Evolutionary conservation across 2,113 vertebrate species (phyloP).

Genomic region (Sebastes schlegelii): DNA sequence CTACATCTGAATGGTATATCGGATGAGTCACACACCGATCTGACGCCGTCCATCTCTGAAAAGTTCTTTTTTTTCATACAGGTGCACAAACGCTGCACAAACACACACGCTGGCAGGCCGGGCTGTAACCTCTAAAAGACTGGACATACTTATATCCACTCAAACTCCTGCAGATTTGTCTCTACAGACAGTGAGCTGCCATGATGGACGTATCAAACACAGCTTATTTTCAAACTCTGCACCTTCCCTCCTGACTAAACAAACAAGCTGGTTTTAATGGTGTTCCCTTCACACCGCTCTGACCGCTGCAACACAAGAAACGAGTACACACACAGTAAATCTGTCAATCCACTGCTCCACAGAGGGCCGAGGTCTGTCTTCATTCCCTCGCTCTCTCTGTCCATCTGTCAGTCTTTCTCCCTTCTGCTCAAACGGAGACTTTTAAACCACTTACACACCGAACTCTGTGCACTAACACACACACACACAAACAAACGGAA

Average conservation of each 20-base stretch:
- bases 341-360: constrained; percentile 67
- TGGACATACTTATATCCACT: background rate
- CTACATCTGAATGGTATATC: constrained; percentile 72
- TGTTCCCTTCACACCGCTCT: constrained; percentile 53
- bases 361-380: constrained; percentile 50
- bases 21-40: constrained; percentile 76
- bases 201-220: constrained; percentile 32
- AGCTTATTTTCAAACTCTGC: constrained; percentile 47
- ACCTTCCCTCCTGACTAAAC: constrained; percentile 40
- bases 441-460: constrained; percentile 26
- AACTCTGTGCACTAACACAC: too few relatives aligned
- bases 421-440: constrained; percentile 46
- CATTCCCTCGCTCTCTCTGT: constrained; percentile 47
- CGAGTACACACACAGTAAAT: constrained; percentile 39
- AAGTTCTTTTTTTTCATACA: constrained; percentile 25
- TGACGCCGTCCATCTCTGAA: constrained; percentile 43
- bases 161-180: constrained; percentile 17
- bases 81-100: constrained; percentile 1
- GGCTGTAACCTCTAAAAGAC: constrained; percentile 1
- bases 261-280: constrained; percentile 64
- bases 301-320: constrained; percentile 48
- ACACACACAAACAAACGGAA: constrained; percentile 4
- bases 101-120: background rate
- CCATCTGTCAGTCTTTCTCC: constrained; percentile 68
- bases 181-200: constrained; percentile 30